phyloP scores from a whole-genome alignment of 2,888 invertebrate genomes.

The Drosophila borealis region DNA sequence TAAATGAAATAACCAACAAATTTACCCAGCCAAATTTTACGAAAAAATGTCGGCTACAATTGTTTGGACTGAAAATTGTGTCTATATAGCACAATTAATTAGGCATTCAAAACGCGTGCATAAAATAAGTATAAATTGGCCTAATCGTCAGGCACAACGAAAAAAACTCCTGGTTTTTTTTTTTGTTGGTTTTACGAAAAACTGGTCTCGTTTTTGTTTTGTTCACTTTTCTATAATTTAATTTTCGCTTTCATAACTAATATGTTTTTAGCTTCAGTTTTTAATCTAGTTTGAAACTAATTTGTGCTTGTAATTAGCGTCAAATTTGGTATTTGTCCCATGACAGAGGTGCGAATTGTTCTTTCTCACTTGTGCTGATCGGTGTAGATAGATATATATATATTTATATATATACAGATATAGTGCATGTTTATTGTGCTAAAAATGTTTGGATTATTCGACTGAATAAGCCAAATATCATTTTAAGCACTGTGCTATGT shows the following conservation, averaged over 20 bases:
- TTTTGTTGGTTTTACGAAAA: not conserved
- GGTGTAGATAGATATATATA: not conserved
- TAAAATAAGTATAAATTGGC: constrained; percentile 66
- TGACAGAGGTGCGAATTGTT: constrained; percentile 10
- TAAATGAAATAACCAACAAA: constrained; percentile 7
- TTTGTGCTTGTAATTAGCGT: constrained; percentile 31
- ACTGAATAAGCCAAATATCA: not conserved
- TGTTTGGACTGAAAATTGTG: constrained; percentile 13
- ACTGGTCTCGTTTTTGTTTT: constrained; percentile 16
- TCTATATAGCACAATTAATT: constrained; percentile 32
- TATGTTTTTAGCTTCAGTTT: not conserved
- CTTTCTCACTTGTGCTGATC: not conserved
- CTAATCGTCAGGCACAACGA: constrained; percentile 10
- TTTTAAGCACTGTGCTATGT: not conserved
- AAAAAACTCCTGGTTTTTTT: constrained; percentile 7
- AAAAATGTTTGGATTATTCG: too few relatives aligned
- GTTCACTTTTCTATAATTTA: not conserved
- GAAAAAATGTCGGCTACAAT: constrained; percentile 10
- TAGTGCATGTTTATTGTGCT: not conserved
- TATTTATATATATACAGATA: too few relatives aligned
- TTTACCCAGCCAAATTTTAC: not conserved
- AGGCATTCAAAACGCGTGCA: constrained; percentile 71
- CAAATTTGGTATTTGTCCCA: not conserved
- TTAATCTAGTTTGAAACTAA: not conserved
- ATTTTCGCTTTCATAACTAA: not conserved